phyloP scores from a whole-genome alignment of 2,797 vertebrate species.

The Propithecus perrieri region DNA sequence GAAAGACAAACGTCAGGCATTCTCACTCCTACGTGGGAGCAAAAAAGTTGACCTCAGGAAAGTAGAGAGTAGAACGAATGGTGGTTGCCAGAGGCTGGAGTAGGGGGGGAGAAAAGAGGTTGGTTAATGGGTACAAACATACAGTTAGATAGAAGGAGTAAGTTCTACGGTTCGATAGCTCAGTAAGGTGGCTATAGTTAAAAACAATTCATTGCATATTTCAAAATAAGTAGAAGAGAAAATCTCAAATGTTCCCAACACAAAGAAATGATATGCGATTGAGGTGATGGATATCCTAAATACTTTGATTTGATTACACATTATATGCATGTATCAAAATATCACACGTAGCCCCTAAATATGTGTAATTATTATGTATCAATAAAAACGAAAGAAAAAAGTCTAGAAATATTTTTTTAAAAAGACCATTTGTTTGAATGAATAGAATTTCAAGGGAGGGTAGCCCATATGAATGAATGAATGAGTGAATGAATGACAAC shows the following conservation, averaged over 20 bases:
- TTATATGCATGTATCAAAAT: background rate
- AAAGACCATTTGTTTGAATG: background rate
- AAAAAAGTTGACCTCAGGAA: background rate
- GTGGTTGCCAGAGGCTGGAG: background rate
- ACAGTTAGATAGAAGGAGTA: background rate
- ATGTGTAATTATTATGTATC: background rate
- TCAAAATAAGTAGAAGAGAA: background rate
- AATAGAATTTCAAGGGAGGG: background rate
- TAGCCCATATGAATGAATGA: background rate
- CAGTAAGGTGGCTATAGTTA: background rate
- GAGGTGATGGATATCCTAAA: background rate
- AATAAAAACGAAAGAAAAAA: background rate
- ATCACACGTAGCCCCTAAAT: background rate
- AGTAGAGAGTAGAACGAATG: background rate
- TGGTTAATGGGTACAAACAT: background rate
- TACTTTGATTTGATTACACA: background rate
- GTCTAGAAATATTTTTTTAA: background rate
- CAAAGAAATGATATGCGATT: background rate
- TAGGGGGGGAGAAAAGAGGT: rapidly evolving
- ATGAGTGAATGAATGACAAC: background rate
- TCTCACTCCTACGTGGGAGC: background rate
- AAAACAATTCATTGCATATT: background rate
- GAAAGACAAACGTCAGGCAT: background rate
- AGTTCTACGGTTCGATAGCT: background rate
- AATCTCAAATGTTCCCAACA: background rate